These are phyloP conservation scores for Linurgus olivaceus DNA, from an alignment of 2,797 vertebrate genomes.

Conservation along the genomic window DNA sequence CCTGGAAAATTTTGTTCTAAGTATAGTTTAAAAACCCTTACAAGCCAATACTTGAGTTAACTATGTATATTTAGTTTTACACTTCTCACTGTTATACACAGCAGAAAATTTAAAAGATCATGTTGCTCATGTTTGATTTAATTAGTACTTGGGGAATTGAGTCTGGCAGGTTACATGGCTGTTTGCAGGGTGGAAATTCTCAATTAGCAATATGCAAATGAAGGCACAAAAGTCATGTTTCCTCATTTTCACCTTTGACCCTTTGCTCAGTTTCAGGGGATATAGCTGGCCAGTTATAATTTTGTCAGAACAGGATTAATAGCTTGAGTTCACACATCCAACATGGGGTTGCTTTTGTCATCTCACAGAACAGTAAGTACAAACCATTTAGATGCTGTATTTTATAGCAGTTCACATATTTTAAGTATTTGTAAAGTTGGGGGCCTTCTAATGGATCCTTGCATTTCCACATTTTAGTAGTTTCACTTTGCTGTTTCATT, in stretches of 20 bases:
- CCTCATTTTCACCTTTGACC: slow-evolving; percentile 41
- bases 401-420: neutral
- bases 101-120: neutral
- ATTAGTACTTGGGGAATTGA: slow-evolving; percentile 32
- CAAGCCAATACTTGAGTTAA: neutral
- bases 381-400: neutral
- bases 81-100: neutral
- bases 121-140: neutral
- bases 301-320: slow-evolving; percentile 15
- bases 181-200: slow-evolving; percentile 9
- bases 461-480: neutral
- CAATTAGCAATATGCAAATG: slow-evolving; percentile 43
- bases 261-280: neutral
- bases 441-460: neutral
- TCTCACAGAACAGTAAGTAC: neutral
- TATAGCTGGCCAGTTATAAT: neutral
- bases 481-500: neutral
- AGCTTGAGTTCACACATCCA: neutral
- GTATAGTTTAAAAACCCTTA: neutral
- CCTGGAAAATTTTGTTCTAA: neutral
- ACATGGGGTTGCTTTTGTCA: neutral
- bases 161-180: neutral
- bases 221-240: slow-evolving; percentile 2
- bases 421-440: neutral
- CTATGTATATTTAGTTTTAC: neutral